Conservation (phyloP, 2,113 vertebrate species). For the Hydrochoerus hydrochaeris region DNA sequence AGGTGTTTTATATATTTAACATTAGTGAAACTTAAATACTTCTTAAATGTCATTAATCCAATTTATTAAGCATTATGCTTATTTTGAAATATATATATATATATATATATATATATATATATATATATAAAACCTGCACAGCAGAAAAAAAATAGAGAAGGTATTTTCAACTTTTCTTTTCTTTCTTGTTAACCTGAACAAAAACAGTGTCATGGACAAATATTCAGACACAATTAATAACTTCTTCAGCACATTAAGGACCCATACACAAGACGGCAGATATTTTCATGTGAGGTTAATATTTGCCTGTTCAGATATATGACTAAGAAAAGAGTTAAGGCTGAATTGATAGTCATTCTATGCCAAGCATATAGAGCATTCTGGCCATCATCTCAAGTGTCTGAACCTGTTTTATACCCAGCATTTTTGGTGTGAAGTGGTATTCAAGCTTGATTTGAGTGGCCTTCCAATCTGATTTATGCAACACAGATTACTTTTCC, state of each 20-base stretch:
- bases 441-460: not conserved
- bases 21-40: not conserved
- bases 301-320: not conserved
- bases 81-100: not conserved
- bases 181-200: not conserved
- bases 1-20: not conserved
- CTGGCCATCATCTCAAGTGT: not conserved
- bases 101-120: too few species aligned
- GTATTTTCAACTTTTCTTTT: not conserved
- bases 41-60: not conserved
- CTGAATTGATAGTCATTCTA: not conserved
- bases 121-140: not conserved
- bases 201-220: not conserved
- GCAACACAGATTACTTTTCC: constrained; percentile 7
- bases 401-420: not conserved
- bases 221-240: not conserved
- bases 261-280: not conserved
- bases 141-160: not conserved
- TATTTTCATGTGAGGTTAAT: not conserved
- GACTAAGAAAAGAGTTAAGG: not conserved
- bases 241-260: not conserved
- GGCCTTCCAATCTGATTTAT: not conserved
- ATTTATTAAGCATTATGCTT: not conserved
- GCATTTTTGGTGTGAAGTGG: not conserved
- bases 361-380: not conserved